phyloP scores from a whole-genome alignment of 2,888 invertebrate genomes.

The Furcula furcula region DNA sequence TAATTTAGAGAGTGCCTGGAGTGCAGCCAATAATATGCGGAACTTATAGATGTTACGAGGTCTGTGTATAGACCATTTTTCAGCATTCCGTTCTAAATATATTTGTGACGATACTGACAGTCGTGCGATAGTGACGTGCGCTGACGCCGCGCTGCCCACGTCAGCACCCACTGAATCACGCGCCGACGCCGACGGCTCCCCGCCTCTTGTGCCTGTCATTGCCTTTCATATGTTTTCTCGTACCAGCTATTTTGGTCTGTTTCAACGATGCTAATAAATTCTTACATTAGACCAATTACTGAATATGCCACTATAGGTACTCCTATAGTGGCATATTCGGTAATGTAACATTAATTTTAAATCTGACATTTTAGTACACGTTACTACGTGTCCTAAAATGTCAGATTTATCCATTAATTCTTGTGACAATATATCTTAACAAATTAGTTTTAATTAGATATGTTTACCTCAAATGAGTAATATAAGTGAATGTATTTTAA shows the following conservation, averaged over 20 bases:
- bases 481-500: no score
- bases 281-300: no score
- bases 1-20: slow-evolving; percentile 49
- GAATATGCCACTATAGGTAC: no score
- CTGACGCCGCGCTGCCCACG: slow-evolving; percentile 61
- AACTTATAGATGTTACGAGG: slow-evolving; percentile 52
- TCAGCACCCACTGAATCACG: slow-evolving; percentile 67
- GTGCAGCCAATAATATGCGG: slow-evolving; percentile 58
- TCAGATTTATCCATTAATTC: no score
- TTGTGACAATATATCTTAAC: no score
- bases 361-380: no score
- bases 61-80: slow-evolving; percentile 53
- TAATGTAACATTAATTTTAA: no score
- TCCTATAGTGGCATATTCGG: no score
- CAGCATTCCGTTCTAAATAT: slow-evolving; percentile 73
- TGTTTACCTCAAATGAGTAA: no score
- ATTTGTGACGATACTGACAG: slow-evolving; percentile 55
- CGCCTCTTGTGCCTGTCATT: not conserved
- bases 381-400: no score
- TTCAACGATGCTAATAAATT: no score
- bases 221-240: not conserved
- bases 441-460: no score
- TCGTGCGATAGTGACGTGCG: slow-evolving; percentile 55
- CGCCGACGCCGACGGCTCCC: slow-evolving; percentile 24
- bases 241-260: not conserved